A percentile compares a stretch with the other conserved stretches of the same genome.
Conservation (phyloP, 2,113 vertebrate genomes). For the Cyanoramphus novaezelandiae region DNA sequence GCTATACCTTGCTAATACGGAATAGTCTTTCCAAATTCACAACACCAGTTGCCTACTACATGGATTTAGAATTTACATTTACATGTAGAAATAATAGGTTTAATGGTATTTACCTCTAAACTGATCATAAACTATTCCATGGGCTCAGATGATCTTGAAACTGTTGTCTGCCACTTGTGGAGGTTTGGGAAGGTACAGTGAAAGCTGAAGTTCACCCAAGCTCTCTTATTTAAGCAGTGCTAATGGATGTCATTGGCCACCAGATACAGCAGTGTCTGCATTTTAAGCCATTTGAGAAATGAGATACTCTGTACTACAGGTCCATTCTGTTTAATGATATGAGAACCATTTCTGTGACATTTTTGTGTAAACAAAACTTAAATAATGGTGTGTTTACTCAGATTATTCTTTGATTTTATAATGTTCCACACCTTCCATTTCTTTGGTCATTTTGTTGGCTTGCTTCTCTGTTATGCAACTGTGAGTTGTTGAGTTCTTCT, state of each 20-base stretch:
- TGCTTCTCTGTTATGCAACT: neutral
- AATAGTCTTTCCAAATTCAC: neutral
- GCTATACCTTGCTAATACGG: neutral
- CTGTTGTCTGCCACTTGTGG: neutral
- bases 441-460: neutral
- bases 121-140: neutral
- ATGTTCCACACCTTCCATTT: neutral
- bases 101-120: neutral
- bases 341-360: neutral
- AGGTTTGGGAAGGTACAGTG: neutral
- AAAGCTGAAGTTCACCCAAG: neutral
- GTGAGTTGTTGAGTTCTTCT: neutral
- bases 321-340: neutral
- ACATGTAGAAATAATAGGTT: neutral
- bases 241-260: neutral
- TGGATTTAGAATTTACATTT: neutral
- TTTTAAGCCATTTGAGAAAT: neutral
- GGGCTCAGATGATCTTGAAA: neutral
- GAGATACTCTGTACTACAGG: neutral
- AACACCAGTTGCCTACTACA: rapidly evolving
- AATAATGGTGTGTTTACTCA: neutral
- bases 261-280: neutral
- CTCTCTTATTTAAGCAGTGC: neutral
- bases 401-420: neutral
- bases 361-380: neutral